These are phyloP conservation scores for Pterois miles DNA, from an alignment of 2,797 vertebrate genomes.

Conservation along the genomic window DNA sequence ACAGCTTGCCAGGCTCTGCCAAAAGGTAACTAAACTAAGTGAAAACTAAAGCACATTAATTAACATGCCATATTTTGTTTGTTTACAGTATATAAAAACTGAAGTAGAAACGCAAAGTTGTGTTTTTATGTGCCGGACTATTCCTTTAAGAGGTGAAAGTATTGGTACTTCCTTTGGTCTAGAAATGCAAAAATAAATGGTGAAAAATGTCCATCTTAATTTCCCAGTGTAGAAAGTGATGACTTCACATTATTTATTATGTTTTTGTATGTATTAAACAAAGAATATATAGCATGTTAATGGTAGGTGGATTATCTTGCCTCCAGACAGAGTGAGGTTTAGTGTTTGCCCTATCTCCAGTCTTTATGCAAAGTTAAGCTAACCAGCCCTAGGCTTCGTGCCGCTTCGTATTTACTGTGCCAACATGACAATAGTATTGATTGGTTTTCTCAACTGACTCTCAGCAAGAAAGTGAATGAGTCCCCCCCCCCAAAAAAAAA, in stretches of 20 bases:
- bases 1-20: not conserved
- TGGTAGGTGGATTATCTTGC: not conserved
- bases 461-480: too few species aligned
- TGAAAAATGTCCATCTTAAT: not conserved
- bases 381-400: not conserved
- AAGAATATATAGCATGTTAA: too few species aligned
- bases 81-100: not conserved
- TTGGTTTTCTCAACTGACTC: not conserved
- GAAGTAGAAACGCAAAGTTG: not conserved
- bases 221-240: not conserved
- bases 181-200: not conserved
- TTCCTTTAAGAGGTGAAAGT: not conserved
- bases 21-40: not conserved
- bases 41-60: not conserved
- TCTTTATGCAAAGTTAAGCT: not conserved
- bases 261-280: too few species aligned
- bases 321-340: not conserved
- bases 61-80: not conserved
- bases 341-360: not conserved
- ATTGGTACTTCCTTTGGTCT: not conserved
- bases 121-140: rapidly evolving
- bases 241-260: too few species aligned
- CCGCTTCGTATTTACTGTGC: not conserved
- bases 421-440: not conserved
- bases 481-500: not conserved